These are phyloP conservation scores for Liparis tanakae DNA, from an alignment of 2,797 vertebrate species.

Conservation along the genomic window DNA sequence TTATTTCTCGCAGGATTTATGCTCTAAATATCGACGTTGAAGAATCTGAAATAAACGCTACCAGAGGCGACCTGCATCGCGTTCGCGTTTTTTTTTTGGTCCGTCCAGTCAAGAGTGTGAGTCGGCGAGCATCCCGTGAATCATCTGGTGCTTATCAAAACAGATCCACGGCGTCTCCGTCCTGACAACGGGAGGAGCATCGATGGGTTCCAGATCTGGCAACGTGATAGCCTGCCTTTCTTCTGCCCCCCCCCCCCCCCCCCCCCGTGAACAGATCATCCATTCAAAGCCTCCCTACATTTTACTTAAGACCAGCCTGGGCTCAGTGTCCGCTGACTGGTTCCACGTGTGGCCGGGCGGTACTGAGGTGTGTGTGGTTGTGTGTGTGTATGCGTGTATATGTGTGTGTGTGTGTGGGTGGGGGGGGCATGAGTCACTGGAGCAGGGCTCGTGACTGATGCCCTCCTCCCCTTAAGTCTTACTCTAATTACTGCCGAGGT, in stretches of 20 bases:
- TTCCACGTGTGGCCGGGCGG: conserved; percentile 81
- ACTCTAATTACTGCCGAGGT: conserved; percentile 80
- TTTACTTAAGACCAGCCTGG: conserved; percentile 74
- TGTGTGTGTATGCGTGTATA: conserved; percentile 31
- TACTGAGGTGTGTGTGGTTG: conserved; percentile 57
- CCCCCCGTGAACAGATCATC: conserved; percentile 80
- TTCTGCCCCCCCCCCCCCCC: conserved; percentile 64
- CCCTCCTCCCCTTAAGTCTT: conserved; percentile 68
- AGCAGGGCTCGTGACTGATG: conserved; percentile 71
- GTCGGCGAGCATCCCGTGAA: conserved; percentile 40
- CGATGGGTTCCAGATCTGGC: conserved; percentile 70
- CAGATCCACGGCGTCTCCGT: conserved; percentile 66
- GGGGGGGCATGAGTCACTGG: conserved; percentile 80
- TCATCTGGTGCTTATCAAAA: conserved; percentile 78
- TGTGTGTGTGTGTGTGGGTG: conserved; percentile 7
- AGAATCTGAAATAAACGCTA: conserved; percentile 44
- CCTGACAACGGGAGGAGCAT: conserved; percentile 73
- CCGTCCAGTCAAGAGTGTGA: too few species aligned
- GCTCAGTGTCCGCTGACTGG: conserved; percentile 78
- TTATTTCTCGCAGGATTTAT: conserved; percentile 54
- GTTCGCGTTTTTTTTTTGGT: conserved; percentile 10
- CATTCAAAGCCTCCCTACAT: conserved; percentile 77
- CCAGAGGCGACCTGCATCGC: conserved; percentile 14
- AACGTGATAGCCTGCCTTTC: conserved; percentile 74
- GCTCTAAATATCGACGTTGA: conserved; percentile 52